phyloP scores from a whole-genome alignment of 2,797 vertebrate species.

The Tapera naevia region DNA sequence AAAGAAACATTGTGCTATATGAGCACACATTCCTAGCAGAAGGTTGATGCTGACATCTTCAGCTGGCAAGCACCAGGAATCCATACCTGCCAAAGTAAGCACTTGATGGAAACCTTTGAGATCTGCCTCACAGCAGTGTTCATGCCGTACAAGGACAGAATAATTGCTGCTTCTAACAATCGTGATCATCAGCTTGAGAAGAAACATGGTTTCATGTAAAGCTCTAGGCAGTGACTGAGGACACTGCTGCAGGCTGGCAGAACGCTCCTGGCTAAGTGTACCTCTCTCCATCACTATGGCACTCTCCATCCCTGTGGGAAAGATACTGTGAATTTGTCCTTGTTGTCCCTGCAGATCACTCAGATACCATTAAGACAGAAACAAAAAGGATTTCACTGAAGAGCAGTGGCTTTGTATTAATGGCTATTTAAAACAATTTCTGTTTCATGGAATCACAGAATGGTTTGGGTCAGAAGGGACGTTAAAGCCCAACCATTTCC shows the following conservation, averaged over 20 bases:
- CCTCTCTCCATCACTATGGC: neutral
- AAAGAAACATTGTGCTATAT: neutral
- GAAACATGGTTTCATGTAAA: fast-evolving
- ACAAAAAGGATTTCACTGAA: neutral
- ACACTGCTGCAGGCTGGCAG: neutral
- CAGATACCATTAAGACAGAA: neutral
- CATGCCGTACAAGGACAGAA: neutral
- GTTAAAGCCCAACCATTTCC: no score
- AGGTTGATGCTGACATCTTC: neutral
- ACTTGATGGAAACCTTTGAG: neutral
- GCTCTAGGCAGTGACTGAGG: neutral
- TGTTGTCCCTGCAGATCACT: neutral
- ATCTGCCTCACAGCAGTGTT: neutral
- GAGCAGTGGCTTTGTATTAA: neutral
- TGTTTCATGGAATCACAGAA: neutral
- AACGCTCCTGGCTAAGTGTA: neutral
- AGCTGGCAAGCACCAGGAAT: neutral
- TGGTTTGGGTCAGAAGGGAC: no score
- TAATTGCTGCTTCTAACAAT: neutral
- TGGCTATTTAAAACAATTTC: neutral
- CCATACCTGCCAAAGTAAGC: neutral
- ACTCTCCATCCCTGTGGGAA: neutral
- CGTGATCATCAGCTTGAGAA: neutral
- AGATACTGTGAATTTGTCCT: neutral
- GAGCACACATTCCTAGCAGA: neutral